Percentiles rank a stretch among this genome's conserved stretches.
Evolutionary conservation across 2,113 vertebrate species (phyloP).

Genomic region (Carollia perspicillata): DNA sequence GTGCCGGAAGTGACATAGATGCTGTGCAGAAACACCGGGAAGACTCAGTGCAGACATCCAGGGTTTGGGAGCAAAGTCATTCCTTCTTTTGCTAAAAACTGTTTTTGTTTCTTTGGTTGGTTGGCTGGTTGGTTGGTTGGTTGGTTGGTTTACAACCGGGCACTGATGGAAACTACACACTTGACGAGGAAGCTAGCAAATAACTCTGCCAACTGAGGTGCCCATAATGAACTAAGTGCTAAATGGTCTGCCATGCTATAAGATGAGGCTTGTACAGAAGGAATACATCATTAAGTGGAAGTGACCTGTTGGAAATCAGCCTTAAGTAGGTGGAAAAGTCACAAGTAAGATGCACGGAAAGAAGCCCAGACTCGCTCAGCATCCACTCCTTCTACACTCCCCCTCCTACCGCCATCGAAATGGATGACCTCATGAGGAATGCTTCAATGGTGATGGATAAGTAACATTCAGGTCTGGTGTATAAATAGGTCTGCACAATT

Average conservation of each 20-base stretch:
- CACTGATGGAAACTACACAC: background rate
- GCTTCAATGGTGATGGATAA: background rate
- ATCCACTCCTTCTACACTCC: background rate
- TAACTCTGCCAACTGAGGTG: background rate
- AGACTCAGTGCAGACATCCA: background rate
- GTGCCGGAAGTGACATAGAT: background rate
- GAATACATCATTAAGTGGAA: background rate
- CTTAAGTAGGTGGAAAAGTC: background rate
- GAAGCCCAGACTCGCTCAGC: background rate
- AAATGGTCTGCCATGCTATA: background rate
- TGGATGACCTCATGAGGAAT: background rate
- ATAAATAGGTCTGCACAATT: background rate
- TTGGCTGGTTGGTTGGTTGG: background rate
- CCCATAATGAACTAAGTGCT: background rate
- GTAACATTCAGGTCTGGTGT: background rate
- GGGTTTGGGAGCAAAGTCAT: background rate
- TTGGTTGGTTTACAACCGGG: background rate
- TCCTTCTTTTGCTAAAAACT: background rate
- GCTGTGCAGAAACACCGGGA: background rate
- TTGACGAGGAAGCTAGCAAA: background rate
- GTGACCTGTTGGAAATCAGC: background rate
- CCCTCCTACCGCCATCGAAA: background rate
- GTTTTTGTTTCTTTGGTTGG: background rate
- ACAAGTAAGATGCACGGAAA: background rate
- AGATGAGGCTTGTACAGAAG: background rate